Base-by-base conservation (phyloP, 2,888 invertebrate species). In the Siphlonurus alternatus region DNA sequence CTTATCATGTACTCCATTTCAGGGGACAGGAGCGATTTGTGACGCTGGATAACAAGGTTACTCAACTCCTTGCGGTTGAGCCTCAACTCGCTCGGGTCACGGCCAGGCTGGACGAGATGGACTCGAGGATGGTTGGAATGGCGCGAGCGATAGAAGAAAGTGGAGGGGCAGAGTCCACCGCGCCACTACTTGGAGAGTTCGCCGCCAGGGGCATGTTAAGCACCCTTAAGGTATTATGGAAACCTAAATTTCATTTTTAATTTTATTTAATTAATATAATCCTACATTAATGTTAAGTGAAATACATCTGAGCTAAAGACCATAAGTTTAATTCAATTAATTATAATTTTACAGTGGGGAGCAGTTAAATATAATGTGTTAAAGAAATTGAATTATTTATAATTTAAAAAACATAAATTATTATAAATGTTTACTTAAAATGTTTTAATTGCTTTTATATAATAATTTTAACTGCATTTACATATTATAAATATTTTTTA, bases 11-110 rank as follows among this genome's bases (percentile, higher is more conserved):
- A n/a, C n/a, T n/a, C n/a, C n/a, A n/a, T n/a, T n/a, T n/a, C n/a
- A 76, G 76, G 66, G 76, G 74, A 2, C 75, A 76, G 67, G 76
- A 77, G 67, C 75, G 75, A 66, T 67, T 76, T 63, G 68, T 73
- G 2, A 68, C 69, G 2, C 66, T 76, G n/a, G 75, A 75, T 62
- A 69, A 69, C 7, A 75, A 74, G 69, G 67, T 76, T 25, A 71
- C 70, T 62, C 66, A 75, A 63, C 66, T 80, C 1, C 69, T 73
- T 1, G 72, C 70, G 25, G 66, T 78, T 19, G 78, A 79, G 61
- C 72, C 75, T 23, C 76, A 74, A 53, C 69, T 78, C 0, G 75
- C 76, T 67, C 73, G 73, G 24, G 71, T 78, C 22, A 70, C 74
- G 5, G 74, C 74, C 63, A 76, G 76, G 68, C 66, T 76, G n/a